These are phyloP conservation scores for Scolopax bukidnonensis DNA, from an alignment of 2,797 vertebrate genomes.

Conservation along the genomic window DNA sequence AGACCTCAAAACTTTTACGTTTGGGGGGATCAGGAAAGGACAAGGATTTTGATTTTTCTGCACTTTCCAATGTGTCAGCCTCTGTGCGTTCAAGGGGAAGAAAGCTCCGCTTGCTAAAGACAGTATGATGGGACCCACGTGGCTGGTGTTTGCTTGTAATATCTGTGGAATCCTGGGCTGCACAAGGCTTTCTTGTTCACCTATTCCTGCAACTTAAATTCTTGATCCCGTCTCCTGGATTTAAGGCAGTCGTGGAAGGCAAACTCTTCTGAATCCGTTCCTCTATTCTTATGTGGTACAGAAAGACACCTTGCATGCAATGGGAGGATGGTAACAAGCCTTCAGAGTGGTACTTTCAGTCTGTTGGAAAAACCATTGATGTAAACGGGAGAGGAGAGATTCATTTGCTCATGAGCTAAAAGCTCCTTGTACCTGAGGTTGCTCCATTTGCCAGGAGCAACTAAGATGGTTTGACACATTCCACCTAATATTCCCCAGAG, in stretches of 20 bases:
- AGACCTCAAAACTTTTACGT: not conserved
- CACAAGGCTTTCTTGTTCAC: not conserved
- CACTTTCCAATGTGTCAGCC: accelerated
- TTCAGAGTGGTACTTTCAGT: not conserved
- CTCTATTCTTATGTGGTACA: not conserved
- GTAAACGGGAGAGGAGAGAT: not conserved
- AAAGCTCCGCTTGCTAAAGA: not conserved
- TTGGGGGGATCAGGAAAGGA: not conserved
- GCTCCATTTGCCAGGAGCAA: not conserved
- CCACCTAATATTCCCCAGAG: not conserved
- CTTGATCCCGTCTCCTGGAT: not conserved
- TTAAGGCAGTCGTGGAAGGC: not conserved
- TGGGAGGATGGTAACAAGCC: not conserved
- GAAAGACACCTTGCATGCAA: not conserved
- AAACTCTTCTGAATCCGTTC: not conserved
- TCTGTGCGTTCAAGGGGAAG: not conserved
- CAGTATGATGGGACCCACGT: not conserved
- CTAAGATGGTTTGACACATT: not conserved
- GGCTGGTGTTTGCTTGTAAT: not conserved
- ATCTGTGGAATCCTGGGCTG: not conserved
- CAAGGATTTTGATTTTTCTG: not conserved
- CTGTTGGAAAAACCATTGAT: not conserved
- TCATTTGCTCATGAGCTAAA: not conserved
- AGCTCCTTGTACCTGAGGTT: not conserved
- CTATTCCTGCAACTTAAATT: not conserved